Base-by-base conservation (phyloP, 2,888 invertebrate genomes). In the Torymus tubicola region DNA sequence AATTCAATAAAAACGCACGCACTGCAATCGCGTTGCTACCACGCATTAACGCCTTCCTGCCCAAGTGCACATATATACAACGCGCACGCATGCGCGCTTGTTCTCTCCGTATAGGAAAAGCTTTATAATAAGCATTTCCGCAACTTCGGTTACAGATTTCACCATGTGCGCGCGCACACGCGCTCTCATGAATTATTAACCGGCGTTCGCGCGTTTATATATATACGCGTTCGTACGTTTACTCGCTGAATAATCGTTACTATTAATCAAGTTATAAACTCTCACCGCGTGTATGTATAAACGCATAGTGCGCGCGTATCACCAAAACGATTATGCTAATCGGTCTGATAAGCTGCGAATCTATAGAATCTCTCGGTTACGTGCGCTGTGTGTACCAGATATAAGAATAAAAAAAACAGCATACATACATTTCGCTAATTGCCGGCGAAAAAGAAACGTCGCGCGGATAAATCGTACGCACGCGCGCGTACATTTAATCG, bases 211-310 rank as follows among this genome's bases (percentile, higher is more conserved):
- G 31, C 31, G n/a, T n/a, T n/a, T n/a, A n/a, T n/a, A n/a, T n/a
- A n/a, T n/a, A n/a, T n/a, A n/a, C n/a, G 3, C 31, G 31, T 8
- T 42, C 63, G 24, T 77, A 50, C 77, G 73, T 74, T 77, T 78
- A 70, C 73, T 69, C 77, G 50, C 58, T 63, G 77, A 73, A 65
- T 77, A 77, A 77, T 77, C 52, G 63, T 80, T 64, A 69, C 77
- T 60, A 81, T 81, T 81, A 81, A 81, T 74, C 81, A 80, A 80
- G 75, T 18, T 72, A 77, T 72, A 73, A 77, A 73, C 81, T 81
- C 81, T 77, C 73, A 61, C 73, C 73, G 53, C 42, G 1, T 8
- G 8, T 8, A 31, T 4, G 8, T 31, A 31, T 42, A 42, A 42
- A 8, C 42, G 42, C 5, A 8, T 5, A 31, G 31, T 5, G 18